phyloP scores from a whole-genome alignment of 2,888 invertebrate species.

The Anodontia alba region DNA sequence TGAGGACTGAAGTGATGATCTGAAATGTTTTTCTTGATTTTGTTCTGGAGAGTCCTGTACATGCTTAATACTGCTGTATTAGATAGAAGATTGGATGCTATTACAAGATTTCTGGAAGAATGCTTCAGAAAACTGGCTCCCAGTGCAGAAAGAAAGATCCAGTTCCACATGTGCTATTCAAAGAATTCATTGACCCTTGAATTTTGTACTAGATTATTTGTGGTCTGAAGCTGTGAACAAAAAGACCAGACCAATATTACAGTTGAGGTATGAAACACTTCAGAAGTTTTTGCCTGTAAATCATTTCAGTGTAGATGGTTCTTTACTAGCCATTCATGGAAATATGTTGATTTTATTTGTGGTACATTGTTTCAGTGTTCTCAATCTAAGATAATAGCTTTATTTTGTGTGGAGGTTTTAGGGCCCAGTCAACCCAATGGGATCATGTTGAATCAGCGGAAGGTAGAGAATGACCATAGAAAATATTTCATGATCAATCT shows the following conservation, averaged over 20 bases:
- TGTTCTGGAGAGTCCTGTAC: no score
- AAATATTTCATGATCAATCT: no score
- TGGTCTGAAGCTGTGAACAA: not conserved
- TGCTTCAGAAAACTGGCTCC: not conserved
- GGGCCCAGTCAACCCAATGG: no score
- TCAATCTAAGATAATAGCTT: no score
- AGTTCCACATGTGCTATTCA: not conserved
- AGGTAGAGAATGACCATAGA: no score
- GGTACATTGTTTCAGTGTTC: constrained; percentile 1
- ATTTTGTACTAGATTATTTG: not conserved
- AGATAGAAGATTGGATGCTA: no score
- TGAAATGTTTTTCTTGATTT: no score
- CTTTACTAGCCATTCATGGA: not conserved
- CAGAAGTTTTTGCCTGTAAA: not conserved
- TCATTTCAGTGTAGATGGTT: not conserved
- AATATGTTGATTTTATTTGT: not conserved
- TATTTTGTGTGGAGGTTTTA: no score
- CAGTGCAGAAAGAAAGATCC: not conserved
- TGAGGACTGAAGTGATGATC: no score
- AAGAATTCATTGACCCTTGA: not conserved
- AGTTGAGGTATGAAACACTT: not conserved
- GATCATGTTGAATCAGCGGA: no score
- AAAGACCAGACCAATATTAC: not conserved
- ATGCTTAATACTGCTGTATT: no score
- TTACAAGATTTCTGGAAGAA: not conserved